Evolutionary conservation across 2,797 vertebrate species (phyloP).

Genomic region (Cyprinodon diabolis): DNA sequence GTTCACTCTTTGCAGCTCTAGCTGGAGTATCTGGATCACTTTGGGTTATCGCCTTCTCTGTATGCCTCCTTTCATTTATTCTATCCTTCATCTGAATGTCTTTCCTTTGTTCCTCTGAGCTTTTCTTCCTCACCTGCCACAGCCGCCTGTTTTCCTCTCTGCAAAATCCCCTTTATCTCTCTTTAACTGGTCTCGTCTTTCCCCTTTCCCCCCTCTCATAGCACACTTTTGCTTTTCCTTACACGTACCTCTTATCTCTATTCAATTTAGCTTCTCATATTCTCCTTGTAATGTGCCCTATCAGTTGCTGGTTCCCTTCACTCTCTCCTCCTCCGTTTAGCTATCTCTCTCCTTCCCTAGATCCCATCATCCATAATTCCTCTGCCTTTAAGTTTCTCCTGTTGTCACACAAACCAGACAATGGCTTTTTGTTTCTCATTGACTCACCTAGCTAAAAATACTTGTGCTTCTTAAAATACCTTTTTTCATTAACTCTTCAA

Average conservation of each 20-base stretch:
- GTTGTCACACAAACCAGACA: neutral
- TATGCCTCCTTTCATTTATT: conserved; percentile 34
- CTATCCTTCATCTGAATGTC: conserved; percentile 29
- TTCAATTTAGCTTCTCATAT: conserved; percentile 29
- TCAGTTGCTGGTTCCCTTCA: conserved; percentile 26
- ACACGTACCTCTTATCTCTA: conserved; percentile 32
- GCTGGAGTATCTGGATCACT: neutral
- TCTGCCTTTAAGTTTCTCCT: conserved; percentile 13
- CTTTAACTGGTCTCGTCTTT: conserved; percentile 33
- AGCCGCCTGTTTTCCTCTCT: conserved; percentile 20
- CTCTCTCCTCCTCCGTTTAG: conserved; percentile 4
- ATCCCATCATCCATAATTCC: neutral
- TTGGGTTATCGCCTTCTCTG: neutral
- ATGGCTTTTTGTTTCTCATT: conserved; percentile 21
- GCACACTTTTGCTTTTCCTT: neutral
- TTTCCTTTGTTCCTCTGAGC: conserved; percentile 8
- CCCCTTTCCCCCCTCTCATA: neutral
- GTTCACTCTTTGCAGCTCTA: conserved; percentile 17
- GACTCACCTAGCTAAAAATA: conserved; percentile 59
- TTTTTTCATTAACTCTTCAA: neutral
- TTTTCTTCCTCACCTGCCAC: conserved; percentile 3
- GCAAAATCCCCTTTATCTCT: conserved; percentile 45
- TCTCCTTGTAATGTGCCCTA: conserved; percentile 24
- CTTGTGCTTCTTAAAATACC: conserved; percentile 14
- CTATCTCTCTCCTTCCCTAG: conserved; percentile 15